Conservation (phyloP, 2,888 invertebrate genomes). For the Chaitophorus viminalis region DNA sequence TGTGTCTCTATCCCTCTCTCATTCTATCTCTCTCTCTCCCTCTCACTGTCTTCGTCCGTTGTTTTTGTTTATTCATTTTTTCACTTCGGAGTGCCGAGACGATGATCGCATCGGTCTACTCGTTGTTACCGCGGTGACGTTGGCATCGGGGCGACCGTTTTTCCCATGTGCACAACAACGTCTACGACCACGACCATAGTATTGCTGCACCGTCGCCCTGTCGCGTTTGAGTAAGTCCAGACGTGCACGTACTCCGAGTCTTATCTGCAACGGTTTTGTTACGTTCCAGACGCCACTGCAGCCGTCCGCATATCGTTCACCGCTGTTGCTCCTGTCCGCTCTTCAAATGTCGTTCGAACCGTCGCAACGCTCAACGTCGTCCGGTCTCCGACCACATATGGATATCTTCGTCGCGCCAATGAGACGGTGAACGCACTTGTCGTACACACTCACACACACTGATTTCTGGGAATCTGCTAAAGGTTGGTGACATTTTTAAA, state of each 20-base stretch:
- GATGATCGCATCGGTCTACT: background rate
- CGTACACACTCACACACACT: background rate
- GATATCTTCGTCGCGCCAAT: background rate
- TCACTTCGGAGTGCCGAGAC: background rate
- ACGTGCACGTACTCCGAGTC: background rate
- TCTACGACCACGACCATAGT: background rate
- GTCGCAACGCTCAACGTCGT: background rate
- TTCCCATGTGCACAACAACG: background rate
- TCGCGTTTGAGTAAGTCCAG: background rate
- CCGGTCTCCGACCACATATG: constrained; percentile 12
- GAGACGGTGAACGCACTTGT: background rate
- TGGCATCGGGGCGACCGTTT: background rate
- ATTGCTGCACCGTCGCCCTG: background rate
- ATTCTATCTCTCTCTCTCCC: background rate
- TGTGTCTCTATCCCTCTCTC: background rate
- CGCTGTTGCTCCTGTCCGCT: background rate
- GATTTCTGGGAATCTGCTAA: background rate
- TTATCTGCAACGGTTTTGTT: background rate
- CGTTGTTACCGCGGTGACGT: background rate
- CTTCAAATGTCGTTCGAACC: background rate
- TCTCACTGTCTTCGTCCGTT: background rate
- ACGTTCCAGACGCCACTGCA: background rate
- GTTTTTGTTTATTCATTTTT: background rate
- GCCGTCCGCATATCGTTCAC: background rate
- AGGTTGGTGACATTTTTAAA: constrained; percentile 27